These are phyloP conservation scores for Oxyura jamaicensis DNA, from an alignment of 2,113 vertebrate species.

Conservation along the genomic window DNA sequence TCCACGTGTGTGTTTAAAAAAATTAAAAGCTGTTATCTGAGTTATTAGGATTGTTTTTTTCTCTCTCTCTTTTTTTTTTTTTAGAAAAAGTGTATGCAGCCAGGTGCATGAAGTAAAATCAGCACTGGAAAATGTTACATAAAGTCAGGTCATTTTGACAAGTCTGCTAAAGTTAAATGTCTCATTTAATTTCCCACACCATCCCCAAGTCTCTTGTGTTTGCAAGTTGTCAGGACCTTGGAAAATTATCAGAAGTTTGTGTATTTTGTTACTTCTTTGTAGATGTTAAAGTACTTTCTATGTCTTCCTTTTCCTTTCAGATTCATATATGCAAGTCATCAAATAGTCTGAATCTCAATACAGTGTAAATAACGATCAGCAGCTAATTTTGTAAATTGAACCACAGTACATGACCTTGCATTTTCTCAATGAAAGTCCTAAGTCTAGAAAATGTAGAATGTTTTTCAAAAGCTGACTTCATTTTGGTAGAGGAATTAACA, in stretches of 20 bases:
- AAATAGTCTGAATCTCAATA: background rate
- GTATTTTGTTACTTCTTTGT: background rate
- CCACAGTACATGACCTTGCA: background rate
- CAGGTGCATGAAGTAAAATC: background rate
- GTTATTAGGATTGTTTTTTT: background rate
- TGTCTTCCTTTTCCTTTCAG: background rate
- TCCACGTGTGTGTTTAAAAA: background rate
- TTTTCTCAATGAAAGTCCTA: background rate
- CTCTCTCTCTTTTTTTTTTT: no score
- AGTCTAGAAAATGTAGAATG: background rate
- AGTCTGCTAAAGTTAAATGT: background rate
- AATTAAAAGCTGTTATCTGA: constrained; percentile 20
- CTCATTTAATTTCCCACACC: background rate
- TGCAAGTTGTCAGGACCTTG: background rate
- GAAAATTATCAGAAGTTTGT: background rate
- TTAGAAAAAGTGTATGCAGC: background rate
- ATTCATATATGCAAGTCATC: background rate
- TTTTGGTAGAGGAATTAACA: rapidly evolving
- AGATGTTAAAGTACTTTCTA: background rate
- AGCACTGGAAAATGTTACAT: background rate
- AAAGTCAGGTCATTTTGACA: constrained; percentile 1
- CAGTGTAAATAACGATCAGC: background rate
- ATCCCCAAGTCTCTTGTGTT: background rate
- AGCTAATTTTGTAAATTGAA: constrained; percentile 18
- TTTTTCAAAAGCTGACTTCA: constrained; percentile 29